Evolutionary conservation across 2,113 vertebrate genomes (phyloP), one percentile per base, ranked within the genome.

Genomic region (Setophaga coronata): DNA sequence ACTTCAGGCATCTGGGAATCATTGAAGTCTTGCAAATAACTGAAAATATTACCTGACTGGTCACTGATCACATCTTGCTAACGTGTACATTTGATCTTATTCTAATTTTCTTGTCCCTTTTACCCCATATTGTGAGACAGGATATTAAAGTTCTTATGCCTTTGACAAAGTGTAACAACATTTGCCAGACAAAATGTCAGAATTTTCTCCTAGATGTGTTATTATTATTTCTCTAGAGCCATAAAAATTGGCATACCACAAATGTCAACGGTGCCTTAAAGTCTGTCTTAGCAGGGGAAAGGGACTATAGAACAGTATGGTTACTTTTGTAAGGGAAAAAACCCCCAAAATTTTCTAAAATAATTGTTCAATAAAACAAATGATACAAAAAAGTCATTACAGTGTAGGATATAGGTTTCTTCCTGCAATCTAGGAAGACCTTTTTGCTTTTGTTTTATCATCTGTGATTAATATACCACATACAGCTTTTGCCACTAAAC

Each of bases 101-200:
- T 78, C 67, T 86, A 45, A 51, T 80, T 77, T 95, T 91, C 62
- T 62, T 62, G 67, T 76, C 45, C 29, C 11, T 94, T 93, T 95
- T 88, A 86, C 82, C 74, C 76, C 64, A 73, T 88, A 51, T 78
- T 58, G 88, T 81, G 85, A 96, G 90, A 83, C 85, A 91, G 92
- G 79, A 90, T 94, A 91, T 90, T 91, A 93, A 95, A 93, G 38
- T 73, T 88, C 73, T 47, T 80, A 56, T 47, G 60, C 81, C 47
- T 82, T 85, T 91, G 87, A 58, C 79, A 91, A 58, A 84, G 24
- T 82, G 14, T 56, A 93, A 70, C 66, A 86, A 73, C 40, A 66
- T 83, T 90, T 93, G 74, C 84, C 66, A 85, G 85, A 47, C 60
- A 90, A 94, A 96, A 91, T 38, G 61, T 88, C 57, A 65, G 84